Conservation (phyloP, 2,888 invertebrate genomes). For the Cantharis rustica region DNA sequence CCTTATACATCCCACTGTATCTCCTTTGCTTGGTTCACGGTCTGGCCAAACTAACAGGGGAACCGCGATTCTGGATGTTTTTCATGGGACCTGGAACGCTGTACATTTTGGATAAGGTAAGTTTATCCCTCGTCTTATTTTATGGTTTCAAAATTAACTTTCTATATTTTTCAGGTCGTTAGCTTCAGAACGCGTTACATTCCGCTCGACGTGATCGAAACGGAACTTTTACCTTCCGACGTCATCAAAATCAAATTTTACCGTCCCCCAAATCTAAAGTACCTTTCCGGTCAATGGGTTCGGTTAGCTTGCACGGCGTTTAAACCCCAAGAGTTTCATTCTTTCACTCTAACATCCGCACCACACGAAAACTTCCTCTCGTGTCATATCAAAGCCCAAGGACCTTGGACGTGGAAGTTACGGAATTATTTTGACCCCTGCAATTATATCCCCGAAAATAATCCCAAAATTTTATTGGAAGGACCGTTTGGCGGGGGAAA, state of each 20-base stretch:
- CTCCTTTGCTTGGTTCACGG: slow-evolving; percentile 88
- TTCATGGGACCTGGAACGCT: slow-evolving; percentile 89
- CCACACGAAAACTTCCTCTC: slow-evolving; percentile 95
- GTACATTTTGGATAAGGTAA: slow-evolving; percentile 86
- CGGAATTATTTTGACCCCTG: slow-evolving; percentile 93
- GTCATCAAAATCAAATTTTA: slow-evolving; percentile 95
- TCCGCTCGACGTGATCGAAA: slow-evolving; percentile 91
- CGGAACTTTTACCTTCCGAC: slow-evolving; percentile 91
- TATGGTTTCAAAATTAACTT: not conserved
- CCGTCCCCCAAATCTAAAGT: slow-evolving; percentile 92
- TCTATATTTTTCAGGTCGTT: slow-evolving; percentile 68
- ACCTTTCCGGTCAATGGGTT: slow-evolving; percentile 94
- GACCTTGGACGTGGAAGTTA: slow-evolving; percentile 96
- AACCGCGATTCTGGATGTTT: slow-evolving; percentile 92
- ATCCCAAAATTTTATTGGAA: slow-evolving; percentile 87
- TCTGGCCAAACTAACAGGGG: slow-evolving; percentile 86
- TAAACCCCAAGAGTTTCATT: slow-evolving; percentile 88
- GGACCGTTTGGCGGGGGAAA: slow-evolving; percentile 98
- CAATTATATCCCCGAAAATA: slow-evolving; percentile 84
- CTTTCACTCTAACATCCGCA: slow-evolving; percentile 93
- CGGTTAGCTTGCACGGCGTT: slow-evolving; percentile 90
- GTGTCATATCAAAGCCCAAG: slow-evolving; percentile 90
- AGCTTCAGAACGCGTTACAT: slow-evolving; percentile 89
- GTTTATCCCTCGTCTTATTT: not conserved
- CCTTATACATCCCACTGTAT: slow-evolving; percentile 85